Base-by-base conservation (phyloP, 2,113 vertebrate genomes). In the Cottus gobio region DNA sequence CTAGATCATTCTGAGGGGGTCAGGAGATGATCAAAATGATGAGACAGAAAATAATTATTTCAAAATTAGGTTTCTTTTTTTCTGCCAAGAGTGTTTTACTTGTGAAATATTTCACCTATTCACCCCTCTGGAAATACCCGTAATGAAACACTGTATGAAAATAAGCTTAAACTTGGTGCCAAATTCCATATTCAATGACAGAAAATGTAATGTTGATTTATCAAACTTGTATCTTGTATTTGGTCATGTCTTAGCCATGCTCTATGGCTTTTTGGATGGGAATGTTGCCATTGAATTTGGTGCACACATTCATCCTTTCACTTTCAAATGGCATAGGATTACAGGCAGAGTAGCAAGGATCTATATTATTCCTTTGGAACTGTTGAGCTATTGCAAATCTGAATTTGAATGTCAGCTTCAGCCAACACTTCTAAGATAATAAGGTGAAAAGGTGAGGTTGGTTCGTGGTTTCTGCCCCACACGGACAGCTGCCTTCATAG, bases 361-460 rank as follows among this genome's bases (percentile, higher is more conserved):
- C 56, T 7, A 28, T 7, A 28, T 68, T 67, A 37, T 72, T 63
- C 42, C 77, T 76, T 63, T 77, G 42, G 50, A 72, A 44, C 63
- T 31, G 69, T 57, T 46, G 52, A 67, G 11, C 28, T n/a, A 16
- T 46, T 16, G 34, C 20, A 71, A 63, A 72, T 75, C 13, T 77
- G 56, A 26, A 60, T 46, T 30, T 6, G n/a, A 71, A 58, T 20
- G 7, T 44, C 8, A 2, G 54, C 54, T 62, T 28, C 39, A 22
- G 22, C 13, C 2, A 39, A 56, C 34, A 62, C 20, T 20, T 39
- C 44, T 36, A n/a, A 13, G 22, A 39, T 39, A 37, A 74, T 50
- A 22, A 71, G 34, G 20, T 28, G 24, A 60, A 64, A 42, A 75
- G 58, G 9, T 57, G 46, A 62, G 12, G 42, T 52, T n/a, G 39